phyloP scores from a whole-genome alignment of 2,113 vertebrate genomes.

The Orthochromis malagaraziensis region DNA sequence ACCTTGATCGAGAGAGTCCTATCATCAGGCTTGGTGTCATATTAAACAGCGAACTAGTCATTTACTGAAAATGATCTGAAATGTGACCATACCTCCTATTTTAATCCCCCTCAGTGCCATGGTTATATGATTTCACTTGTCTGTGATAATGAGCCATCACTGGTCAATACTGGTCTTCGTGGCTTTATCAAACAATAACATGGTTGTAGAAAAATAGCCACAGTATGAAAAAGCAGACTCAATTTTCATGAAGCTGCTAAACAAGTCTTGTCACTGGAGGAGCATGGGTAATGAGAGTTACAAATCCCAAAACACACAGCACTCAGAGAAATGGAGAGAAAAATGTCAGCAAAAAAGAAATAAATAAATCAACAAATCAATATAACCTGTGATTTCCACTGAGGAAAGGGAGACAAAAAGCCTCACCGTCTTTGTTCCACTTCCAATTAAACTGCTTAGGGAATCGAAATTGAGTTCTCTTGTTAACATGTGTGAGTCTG shows the following conservation, averaged over 20 bases:
- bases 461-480: constrained; percentile 38
- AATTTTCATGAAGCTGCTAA: not conserved
- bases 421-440: not conserved
- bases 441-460: constrained; percentile 14
- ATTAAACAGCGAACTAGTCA: not conserved
- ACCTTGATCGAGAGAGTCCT: not conserved
- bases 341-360: not conserved
- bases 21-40: not conserved
- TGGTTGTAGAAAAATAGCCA: not conserved
- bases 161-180: not conserved
- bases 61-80: not conserved
- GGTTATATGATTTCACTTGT: not conserved
- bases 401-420: not conserved
- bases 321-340: not conserved
- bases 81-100: not conserved
- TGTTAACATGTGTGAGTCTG: constrained; percentile 39
- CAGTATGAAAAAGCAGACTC: not conserved
- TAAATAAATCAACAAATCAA: not conserved
- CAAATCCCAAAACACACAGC: not conserved
- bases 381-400: not conserved
- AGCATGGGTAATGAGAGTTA: not conserved
- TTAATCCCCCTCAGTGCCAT: no score
- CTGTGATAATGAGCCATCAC: not conserved
- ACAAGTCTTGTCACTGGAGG: not conserved
- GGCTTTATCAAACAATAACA: not conserved